A percentile compares a stretch with the other conserved stretches of the same genome.
Evolutionary conservation across 2,113 vertebrate species (phyloP).

Genomic region (Neodontobutis hainanensis): DNA sequence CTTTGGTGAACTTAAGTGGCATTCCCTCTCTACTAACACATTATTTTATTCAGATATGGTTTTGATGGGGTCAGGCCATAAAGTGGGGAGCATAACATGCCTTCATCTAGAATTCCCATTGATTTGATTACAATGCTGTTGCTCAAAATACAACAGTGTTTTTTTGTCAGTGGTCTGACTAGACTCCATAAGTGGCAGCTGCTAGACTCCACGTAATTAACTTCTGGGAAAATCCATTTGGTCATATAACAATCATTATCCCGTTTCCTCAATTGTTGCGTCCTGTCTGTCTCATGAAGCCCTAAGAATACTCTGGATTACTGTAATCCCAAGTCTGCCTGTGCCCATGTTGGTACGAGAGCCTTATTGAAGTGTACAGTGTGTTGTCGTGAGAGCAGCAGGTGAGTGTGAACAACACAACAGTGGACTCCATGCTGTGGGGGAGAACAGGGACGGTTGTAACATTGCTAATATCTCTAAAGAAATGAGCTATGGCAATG

Average conservation of each 20-base stretch:
- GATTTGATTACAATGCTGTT: neutral
- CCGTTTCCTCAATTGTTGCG: conserved; percentile 48
- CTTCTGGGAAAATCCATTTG: conserved; percentile 1
- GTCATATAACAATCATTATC: conserved; percentile 46
- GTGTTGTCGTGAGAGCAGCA: conserved; percentile 5
- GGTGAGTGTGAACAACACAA: conserved; percentile 14
- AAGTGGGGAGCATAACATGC: no score
- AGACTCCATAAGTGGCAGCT: neutral
- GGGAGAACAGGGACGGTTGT: no score
- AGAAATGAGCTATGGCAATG: no score
- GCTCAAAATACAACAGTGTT: neutral
- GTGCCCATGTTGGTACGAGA: conserved; percentile 26
- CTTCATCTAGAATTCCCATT: neutral
- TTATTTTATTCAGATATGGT: no score
- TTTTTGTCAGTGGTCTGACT: neutral
- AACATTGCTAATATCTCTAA: no score
- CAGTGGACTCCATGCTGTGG: neutral
- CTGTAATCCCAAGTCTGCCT: conserved; percentile 56
- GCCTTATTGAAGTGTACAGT: conserved; percentile 15
- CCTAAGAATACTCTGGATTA: conserved; percentile 71
- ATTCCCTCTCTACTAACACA: no score
- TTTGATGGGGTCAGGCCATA: no score
- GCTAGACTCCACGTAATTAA: conserved; percentile 1
- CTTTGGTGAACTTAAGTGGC: no score
- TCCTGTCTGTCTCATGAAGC: conserved; percentile 46